Evolutionary conservation across 2,113 vertebrate species (phyloP).

Genomic region (Gambusia affinis): DNA sequence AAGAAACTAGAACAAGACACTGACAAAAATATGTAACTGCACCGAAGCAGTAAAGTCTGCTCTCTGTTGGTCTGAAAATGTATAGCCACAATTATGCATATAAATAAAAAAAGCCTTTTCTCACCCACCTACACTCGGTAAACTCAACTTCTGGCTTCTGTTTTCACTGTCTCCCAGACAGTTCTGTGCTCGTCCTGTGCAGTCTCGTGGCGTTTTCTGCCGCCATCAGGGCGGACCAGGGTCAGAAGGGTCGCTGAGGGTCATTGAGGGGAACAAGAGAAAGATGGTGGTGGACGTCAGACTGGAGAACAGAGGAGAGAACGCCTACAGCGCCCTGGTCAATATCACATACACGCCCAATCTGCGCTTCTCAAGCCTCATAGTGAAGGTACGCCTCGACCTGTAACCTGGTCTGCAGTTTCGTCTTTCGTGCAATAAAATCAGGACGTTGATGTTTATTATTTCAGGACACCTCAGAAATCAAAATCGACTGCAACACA

Average conservation of each 20-base stretch:
- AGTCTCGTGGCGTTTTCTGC: conserved; percentile 69
- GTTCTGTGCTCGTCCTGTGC: conserved; percentile 83
- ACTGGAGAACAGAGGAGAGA: conserved; percentile 93
- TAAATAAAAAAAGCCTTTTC: neutral
- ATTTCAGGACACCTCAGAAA: conserved; percentile 86
- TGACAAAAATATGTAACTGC: neutral
- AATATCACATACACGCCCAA: conserved; percentile 91
- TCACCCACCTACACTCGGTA: neutral
- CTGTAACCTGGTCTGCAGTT: neutral
- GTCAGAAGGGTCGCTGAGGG: conserved; percentile 67
- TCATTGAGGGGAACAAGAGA: conserved; percentile 85
- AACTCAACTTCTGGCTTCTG: neutral
- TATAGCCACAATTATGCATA: too few relatives aligned
- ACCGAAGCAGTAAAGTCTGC: neutral
- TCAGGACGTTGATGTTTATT: conserved; percentile 6
- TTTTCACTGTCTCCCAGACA: conserved; percentile 76
- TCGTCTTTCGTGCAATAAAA: neutral
- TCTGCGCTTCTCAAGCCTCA: conserved; percentile 89
- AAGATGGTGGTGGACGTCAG: conserved; percentile 86
- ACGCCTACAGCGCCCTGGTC: conserved; percentile 87
- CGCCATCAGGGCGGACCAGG: conserved; percentile 32
- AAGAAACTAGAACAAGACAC: neutral
- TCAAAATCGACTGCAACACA: conserved; percentile 86
- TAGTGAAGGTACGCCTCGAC: conserved; percentile 81
- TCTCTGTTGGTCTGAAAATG: too few relatives aligned